Percentiles rank a stretch among this genome's conserved stretches.
These are phyloP conservation scores for Poeciliopsis gracilis DNA, from an alignment of 2,797 vertebrate species.

Conservation along the genomic window DNA sequence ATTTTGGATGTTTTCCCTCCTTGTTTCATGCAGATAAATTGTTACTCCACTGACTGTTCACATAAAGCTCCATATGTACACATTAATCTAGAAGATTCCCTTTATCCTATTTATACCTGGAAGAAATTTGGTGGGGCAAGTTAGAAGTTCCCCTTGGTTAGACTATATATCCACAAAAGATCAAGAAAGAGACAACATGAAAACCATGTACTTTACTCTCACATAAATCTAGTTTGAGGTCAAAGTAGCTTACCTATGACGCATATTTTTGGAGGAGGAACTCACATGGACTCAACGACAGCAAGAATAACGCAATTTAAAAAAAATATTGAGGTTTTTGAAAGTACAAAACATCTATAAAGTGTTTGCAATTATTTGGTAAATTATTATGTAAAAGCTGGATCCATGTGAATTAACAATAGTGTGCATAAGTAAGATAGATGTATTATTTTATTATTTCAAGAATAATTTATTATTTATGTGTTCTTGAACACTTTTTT, in stretches of 20 bases:
- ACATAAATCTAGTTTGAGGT: not conserved
- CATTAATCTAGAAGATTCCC: not conserved
- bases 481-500: not conserved
- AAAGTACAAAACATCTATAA: not conserved
- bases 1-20: conserved; percentile 4
- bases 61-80: not conserved
- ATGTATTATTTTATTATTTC: not conserved
- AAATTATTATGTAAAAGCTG: not conserved
- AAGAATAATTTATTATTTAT: not conserved
- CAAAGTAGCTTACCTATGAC: not conserved
- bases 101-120: not conserved
- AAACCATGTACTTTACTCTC: no score
- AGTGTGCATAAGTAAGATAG: not conserved
- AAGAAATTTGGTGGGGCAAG: not conserved
- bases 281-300: not conserved
- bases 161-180: not conserved
- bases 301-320: not conserved
- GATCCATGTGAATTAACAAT: not conserved
- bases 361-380: not conserved
- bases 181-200: not conserved
- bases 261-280: not conserved
- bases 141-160: not conserved
- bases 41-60: not conserved
- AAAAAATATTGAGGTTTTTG: no score
- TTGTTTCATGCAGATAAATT: not conserved